These are phyloP conservation scores for Anguilla anguilla DNA, from an alignment of 2,797 vertebrate species.

Conservation along the genomic window DNA sequence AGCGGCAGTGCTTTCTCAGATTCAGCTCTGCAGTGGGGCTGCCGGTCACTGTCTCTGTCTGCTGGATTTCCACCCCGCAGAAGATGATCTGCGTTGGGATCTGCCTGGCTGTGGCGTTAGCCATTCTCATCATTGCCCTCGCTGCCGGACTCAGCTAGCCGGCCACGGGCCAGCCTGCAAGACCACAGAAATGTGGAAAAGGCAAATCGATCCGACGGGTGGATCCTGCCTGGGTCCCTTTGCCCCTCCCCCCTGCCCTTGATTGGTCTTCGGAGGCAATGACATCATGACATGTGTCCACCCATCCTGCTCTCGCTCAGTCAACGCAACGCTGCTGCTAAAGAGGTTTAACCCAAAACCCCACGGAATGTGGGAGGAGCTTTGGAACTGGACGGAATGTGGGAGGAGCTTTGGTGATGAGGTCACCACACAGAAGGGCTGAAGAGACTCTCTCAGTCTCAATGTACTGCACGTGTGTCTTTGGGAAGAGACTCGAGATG, in stretches of 20 bases:
- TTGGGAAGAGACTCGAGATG: not conserved
- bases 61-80: slow-evolving; percentile 54
- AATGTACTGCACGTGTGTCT: not conserved
- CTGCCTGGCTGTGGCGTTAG: slow-evolving; percentile 66
- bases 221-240: too few species aligned
- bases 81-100: slow-evolving; percentile 73
- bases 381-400: too few species aligned
- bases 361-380: not conserved
- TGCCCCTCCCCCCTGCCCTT: not conserved
- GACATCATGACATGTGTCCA: not conserved
- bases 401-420: not conserved
- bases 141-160: slow-evolving; percentile 68
- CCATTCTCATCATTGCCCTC: slow-evolving; percentile 69
- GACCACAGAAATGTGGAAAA: not conserved
- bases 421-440: not conserved
- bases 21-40: not conserved
- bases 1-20: not conserved
- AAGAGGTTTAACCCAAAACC: not conserved
- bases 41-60: not conserved
- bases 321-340: not conserved
- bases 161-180: not conserved
- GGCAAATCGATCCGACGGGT: not conserved
- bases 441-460: not conserved
- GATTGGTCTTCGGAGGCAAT: not conserved
- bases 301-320: not conserved